Base-by-base conservation (phyloP, 2,797 vertebrate genomes). In the Champsocephalus esox region DNA sequence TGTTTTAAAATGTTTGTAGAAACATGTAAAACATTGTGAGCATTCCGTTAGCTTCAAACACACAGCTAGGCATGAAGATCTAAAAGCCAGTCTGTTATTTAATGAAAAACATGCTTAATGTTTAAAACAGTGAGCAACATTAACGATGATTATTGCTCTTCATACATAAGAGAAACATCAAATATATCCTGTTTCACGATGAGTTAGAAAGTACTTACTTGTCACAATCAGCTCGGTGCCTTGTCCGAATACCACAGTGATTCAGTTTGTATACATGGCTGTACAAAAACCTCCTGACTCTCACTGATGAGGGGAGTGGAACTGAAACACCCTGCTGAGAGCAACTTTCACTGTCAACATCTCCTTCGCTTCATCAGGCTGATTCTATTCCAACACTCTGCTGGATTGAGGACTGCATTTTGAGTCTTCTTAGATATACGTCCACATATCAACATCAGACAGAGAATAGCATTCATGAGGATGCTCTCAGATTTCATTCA, bases 241-340 rank as follows among this genome's bases (percentile, higher is more conserved):
- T 87, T 75, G 87, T 82, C 90, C 92, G 81, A 93, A 92, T 90
- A 92, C 89, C 93, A 93, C 92, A 91, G 89, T 89, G 92, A 78
- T 85, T 86, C 81, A 91, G 86, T 84, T 89, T 67, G 78, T 76
- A 60, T 49, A 82, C 79, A 80, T 66, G 70, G 75, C 19, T 84
- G 89, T 88, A 89, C 87, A 90, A 90, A 89, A 92, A 91, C 85
- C 89, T 89, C 77, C 76, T 55, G 62, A 75, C 75, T 84, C n/a
- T 80, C 77, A 65, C 75, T 73, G 9, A 70, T 70, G 80, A 81
- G 58, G 60, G 82, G 66, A 83, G 62, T 56, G 75, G 56, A 85
- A 88, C 70, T 88, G 89, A 85, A 76, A 80, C 77, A 65, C 74
- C 61, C 64, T 57, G 45, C 55, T 77, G 46, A 78, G 19, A 77